Conservation (phyloP, 2,888 invertebrate species). For the Oxyteleia sp. region DNA sequence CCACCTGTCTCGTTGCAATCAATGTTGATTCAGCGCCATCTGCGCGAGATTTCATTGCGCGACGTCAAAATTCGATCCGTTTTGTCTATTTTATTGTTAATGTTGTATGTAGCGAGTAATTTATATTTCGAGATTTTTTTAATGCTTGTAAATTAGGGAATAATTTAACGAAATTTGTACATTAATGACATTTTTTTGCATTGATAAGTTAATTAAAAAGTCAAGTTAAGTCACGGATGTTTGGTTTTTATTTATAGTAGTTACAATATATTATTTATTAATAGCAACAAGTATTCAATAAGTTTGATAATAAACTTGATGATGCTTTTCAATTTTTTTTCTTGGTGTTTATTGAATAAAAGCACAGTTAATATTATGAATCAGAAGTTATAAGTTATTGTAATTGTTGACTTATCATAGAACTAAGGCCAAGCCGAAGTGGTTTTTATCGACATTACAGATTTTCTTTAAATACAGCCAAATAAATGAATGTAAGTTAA, state of each 20-base stretch:
- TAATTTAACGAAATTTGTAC: conserved; percentile 63
- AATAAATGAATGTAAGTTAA: too few species aligned
- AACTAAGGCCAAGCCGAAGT: too few species aligned
- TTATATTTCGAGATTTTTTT: conserved; percentile 55
- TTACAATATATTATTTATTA: too few species aligned
- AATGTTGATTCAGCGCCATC: conserved; percentile 10
- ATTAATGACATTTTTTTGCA: conserved; percentile 52
- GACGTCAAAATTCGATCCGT: conserved; percentile 29
- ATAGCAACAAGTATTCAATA: too few species aligned
- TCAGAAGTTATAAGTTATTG: too few species aligned
- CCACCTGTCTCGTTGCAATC: conserved; percentile 12
- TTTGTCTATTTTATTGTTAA: conserved; percentile 37
- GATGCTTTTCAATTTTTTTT: too few species aligned
- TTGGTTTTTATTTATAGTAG: not conserved
- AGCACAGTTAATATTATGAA: too few species aligned
- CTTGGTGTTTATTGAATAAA: too few species aligned
- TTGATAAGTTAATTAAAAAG: conserved; percentile 58
- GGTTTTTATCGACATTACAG: too few species aligned
- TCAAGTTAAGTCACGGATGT: conserved; percentile 29
- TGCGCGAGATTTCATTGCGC: not conserved
- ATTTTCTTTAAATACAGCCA: too few species aligned
- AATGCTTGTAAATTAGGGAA: conserved; percentile 54
- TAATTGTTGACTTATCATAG: too few species aligned
- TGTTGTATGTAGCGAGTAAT: conserved; percentile 46
- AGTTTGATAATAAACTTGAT: too few species aligned